These are phyloP conservation scores for Stegophylla sp. DNA, from an alignment of 2,888 invertebrate species.

Conservation along the genomic window DNA sequence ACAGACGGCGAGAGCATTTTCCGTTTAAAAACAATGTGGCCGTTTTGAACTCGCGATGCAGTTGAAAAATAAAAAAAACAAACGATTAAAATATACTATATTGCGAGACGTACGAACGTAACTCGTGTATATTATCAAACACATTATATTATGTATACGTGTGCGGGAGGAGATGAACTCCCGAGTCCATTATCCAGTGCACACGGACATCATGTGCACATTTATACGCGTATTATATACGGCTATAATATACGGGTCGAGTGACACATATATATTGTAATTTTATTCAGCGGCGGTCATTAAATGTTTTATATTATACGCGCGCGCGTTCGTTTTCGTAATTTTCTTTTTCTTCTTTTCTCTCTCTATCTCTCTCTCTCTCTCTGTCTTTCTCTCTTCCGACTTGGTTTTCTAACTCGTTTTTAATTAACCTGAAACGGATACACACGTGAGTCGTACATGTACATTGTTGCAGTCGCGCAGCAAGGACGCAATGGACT, in stretches of 20 bases:
- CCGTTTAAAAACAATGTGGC: not conserved
- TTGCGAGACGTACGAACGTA: not conserved
- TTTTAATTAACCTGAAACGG: constrained; percentile 56
- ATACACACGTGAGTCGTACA: constrained; percentile 24
- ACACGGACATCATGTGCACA: constrained; percentile 7
- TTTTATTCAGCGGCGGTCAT: constrained; percentile 54
- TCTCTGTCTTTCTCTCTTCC: not conserved
- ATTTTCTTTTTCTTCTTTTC: constrained; percentile 21
- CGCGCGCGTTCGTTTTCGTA: constrained; percentile 14
- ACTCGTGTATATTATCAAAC: too few relatives aligned
- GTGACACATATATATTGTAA: constrained; percentile 44
- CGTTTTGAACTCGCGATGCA: not conserved
- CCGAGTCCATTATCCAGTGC: constrained; percentile 13
- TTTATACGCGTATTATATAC: not conserved
- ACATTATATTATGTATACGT: not conserved
- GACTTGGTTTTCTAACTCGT: constrained; percentile 31
- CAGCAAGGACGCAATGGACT: not conserved
- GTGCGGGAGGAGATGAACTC: constrained; percentile 4
- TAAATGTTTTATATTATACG: constrained; percentile 41
- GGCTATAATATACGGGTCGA: constrained; percentile 24
- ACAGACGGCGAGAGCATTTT: not conserved
- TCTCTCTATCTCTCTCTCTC: too few relatives aligned
- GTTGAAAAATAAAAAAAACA: not conserved
- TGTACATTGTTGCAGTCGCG: not conserved
- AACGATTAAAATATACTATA: not conserved